Conservation (phyloP, 2,888 invertebrate genomes). For the Thymelicus acteon region DNA sequence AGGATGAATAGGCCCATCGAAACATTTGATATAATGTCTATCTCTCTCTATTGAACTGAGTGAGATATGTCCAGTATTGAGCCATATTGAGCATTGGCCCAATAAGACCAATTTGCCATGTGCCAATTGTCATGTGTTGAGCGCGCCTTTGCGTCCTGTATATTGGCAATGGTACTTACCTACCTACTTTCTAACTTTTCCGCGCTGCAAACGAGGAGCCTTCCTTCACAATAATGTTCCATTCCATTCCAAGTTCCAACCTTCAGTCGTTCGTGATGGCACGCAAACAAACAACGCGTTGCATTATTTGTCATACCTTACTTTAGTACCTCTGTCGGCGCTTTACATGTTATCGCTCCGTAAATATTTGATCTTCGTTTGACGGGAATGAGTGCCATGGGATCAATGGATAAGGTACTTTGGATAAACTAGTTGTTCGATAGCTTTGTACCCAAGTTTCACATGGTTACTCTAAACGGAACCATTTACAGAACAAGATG, state of each 20-base stretch:
- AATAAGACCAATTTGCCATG: too few species aligned
- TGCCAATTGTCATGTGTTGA: too few species aligned
- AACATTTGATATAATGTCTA: too few species aligned
- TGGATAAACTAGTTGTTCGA: slow-evolving; percentile 15
- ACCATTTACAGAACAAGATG: not conserved
- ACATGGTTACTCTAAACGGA: slow-evolving; percentile 29
- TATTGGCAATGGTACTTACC: too few species aligned
- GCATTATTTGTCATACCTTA: slow-evolving; percentile 39
- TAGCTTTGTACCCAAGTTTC: slow-evolving; percentile 21
- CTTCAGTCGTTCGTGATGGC: slow-evolving; percentile 9
- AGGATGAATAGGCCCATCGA: too few species aligned
- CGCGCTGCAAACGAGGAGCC: not conserved
- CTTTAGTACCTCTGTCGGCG: slow-evolving; percentile 53
- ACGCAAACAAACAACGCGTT: slow-evolving; percentile 26
- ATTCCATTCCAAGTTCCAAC: too few species aligned
- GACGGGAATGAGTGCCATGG: slow-evolving; percentile 44
- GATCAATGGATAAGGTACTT: slow-evolving; percentile 33
- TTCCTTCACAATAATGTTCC: not conserved
- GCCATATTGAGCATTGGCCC: too few species aligned
- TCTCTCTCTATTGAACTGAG: too few species aligned
- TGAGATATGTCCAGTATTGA: too few species aligned
- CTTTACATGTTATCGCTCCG: slow-evolving; percentile 62
- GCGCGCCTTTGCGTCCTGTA: too few species aligned
- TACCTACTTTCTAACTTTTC: not conserved
- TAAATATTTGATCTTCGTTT: slow-evolving; percentile 64